Percentiles rank a stretch among this genome's conserved stretches.
phyloP scores from a whole-genome alignment of 30 jellyfish, hydroid and myxozoan species.

The Hydra vulgaris region DNA sequence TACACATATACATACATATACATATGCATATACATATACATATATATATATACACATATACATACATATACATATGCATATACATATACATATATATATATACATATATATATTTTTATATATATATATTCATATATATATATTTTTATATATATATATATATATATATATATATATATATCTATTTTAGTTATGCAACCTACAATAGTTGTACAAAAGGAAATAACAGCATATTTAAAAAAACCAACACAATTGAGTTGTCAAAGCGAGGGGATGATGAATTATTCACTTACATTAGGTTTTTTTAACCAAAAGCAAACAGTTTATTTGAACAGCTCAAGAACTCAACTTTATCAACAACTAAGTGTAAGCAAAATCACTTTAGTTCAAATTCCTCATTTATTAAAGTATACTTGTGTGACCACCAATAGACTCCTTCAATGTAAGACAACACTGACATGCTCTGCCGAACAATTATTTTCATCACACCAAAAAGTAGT shows the following conservation, averaged over 20 bases:
- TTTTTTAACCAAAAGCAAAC: not conserved
- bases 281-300: not conserved
- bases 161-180: too few species aligned
- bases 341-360: not conserved
- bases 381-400: not conserved
- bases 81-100: too few species aligned
- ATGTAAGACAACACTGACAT: not conserved
- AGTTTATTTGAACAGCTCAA: not conserved
- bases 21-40: too few species aligned
- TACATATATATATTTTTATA: too few species aligned
- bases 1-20: too few species aligned
- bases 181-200: not conserved
- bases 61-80: too few species aligned
- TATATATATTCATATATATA: too few species aligned
- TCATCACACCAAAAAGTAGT: not conserved
- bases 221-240: not conserved
- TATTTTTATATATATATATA: too few species aligned
- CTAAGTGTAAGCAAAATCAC: not conserved
- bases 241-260: not conserved
- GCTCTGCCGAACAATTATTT: not conserved
- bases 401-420: not conserved
- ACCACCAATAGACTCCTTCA: not conserved
- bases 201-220: not conserved
- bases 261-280: conserved; percentile 6
- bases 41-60: too few species aligned